phyloP scores from a whole-genome alignment of 2,113 vertebrate genomes.

The Gavia stellata region DNA sequence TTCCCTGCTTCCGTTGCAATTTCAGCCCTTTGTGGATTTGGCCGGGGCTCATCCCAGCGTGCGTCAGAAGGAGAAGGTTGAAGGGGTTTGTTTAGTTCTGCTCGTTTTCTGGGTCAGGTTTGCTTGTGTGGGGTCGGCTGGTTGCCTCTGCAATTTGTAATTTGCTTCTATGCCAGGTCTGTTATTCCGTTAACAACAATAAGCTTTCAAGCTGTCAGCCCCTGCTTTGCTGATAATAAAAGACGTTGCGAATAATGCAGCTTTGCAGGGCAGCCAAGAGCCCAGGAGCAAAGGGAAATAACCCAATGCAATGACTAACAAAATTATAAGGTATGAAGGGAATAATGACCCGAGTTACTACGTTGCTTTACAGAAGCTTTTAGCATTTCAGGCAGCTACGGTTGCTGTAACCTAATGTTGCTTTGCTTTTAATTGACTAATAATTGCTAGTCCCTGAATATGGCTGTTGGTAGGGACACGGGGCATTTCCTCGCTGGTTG shows the following conservation, averaged over 20 bases:
- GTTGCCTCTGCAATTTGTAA: background rate
- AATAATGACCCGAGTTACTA: background rate
- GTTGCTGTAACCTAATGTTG: background rate
- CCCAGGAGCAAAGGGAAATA: background rate
- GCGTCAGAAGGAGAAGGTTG: background rate
- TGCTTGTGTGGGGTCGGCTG: background rate
- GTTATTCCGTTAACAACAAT: background rate
- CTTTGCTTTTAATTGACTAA: background rate
- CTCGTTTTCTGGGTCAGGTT: background rate
- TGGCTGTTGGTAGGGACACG: background rate
- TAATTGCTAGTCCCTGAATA: background rate
- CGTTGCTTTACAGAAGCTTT: background rate
- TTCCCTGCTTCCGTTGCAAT: background rate
- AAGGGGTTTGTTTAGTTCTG: background rate
- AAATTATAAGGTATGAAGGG: background rate
- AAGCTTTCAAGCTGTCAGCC: background rate
- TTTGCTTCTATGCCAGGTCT: background rate
- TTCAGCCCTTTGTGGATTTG: background rate
- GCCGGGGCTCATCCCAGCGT: background rate
- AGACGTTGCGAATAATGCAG: rapidly evolving
- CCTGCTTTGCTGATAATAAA: background rate
- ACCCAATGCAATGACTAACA: background rate
- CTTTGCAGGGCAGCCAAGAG: background rate
- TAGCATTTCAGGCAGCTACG: background rate
- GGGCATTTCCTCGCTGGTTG: background rate